These are phyloP conservation scores for Catharus minimus DNA, from an alignment of 2,113 vertebrate genomes.

Conservation along the genomic window DNA sequence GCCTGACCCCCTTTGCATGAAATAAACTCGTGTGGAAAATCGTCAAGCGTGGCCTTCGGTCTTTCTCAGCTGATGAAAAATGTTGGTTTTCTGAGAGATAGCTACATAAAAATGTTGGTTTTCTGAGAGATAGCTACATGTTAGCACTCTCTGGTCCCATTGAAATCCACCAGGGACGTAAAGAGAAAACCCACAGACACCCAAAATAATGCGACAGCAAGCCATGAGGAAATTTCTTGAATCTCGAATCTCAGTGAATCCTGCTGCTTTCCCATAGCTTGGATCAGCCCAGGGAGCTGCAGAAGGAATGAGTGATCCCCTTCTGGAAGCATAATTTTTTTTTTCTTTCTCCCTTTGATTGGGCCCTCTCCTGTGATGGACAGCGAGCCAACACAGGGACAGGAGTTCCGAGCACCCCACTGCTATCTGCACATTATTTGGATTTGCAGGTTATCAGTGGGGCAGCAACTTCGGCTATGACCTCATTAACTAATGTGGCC, in stretches of 20 bases:
- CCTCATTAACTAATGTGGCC: constrained; percentile 82
- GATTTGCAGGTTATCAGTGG: constrained; percentile 79
- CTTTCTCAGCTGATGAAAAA: too few relatives aligned
- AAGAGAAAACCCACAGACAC: too few relatives aligned
- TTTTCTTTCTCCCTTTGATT: not conserved
- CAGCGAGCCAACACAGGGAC: not conserved
- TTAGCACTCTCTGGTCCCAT: too few relatives aligned
- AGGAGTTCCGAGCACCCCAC: constrained; percentile 28
- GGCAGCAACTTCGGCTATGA: constrained; percentile 72
- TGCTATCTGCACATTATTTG: constrained; percentile 68
- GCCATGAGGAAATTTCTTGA: not conserved
- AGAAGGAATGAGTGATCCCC: not conserved
- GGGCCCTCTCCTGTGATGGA: constrained; percentile 35
- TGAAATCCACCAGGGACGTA: too few relatives aligned
- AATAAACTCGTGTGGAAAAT: too few relatives aligned
- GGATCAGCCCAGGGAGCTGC: not conserved
- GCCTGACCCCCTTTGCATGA: too few relatives aligned
- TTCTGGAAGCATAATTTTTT: not conserved
- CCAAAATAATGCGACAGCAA: not conserved
- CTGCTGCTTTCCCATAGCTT: not conserved
- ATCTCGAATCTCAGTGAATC: not conserved
- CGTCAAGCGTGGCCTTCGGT: too few relatives aligned
- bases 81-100: too few relatives aligned
- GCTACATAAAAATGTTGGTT: too few relatives aligned
- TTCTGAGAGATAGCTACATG: too few relatives aligned